phyloP scores from a whole-genome alignment of 2,113 vertebrate genomes.

The Silurus meridionalis region DNA sequence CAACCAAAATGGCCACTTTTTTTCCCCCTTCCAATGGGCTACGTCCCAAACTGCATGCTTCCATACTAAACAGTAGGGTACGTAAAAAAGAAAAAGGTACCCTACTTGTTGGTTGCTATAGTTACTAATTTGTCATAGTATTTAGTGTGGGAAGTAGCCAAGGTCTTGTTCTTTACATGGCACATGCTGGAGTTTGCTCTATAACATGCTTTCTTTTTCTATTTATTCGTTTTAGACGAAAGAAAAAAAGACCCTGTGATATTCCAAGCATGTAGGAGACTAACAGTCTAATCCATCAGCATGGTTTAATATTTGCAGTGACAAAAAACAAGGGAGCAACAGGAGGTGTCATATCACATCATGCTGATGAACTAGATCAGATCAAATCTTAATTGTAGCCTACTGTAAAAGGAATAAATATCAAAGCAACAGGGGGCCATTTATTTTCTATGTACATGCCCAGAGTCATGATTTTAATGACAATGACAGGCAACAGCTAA shows the following conservation, averaged over 20 bases:
- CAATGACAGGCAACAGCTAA: neutral
- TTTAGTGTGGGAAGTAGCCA: constrained; percentile 28
- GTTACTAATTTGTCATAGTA: constrained; percentile 28
- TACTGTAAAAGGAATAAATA: neutral
- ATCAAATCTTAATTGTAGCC: neutral
- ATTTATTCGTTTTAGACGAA: neutral
- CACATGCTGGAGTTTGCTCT: constrained; percentile 8
- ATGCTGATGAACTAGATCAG: neutral
- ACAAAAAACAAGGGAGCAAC: neutral
- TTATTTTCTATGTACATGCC: neutral
- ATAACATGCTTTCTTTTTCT: neutral
- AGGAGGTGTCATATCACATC: neutral
- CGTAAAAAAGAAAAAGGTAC: neutral
- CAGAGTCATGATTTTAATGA: neutral
- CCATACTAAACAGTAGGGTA: neutral
- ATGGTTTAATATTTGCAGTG: neutral
- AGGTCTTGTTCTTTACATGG: constrained; percentile 21
- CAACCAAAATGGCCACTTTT: constrained; percentile 2
- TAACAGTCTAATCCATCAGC: neutral
- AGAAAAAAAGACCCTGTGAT: neutral
- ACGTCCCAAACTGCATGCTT: constrained; percentile 18
- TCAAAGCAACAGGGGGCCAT: neutral
- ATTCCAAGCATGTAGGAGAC: neutral
- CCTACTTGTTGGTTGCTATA: neutral
- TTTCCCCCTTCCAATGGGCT: neutral